Evolutionary conservation across 2,888 invertebrate species (phyloP).

Genomic region (Calephelis perditalis): DNA sequence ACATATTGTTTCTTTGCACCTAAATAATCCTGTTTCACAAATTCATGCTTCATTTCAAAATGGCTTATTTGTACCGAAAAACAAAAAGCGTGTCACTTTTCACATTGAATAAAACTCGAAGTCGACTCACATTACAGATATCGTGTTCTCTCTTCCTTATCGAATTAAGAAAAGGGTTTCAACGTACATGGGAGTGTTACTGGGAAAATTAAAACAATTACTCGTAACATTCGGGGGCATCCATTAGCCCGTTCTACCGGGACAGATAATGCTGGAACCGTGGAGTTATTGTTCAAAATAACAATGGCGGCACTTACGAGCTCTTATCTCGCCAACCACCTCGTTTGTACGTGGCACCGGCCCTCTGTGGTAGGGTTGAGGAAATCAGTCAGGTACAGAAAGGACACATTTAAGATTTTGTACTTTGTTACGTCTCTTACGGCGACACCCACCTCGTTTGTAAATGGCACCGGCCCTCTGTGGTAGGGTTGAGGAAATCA

Average conservation of each 20-base stretch:
- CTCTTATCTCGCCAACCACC: conserved; percentile 62
- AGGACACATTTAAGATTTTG: not conserved
- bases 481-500: conserved; percentile 12
- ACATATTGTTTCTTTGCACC: too few species aligned
- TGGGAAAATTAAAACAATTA: conserved; percentile 60
- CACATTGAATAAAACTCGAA: not conserved
- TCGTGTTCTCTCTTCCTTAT: conserved; percentile 8
- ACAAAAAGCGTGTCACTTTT: not conserved
- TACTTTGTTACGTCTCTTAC: too few species aligned
- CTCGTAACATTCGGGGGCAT: conserved; percentile 44
- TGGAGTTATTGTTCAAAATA: conserved; percentile 57
- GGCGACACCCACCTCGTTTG: too few species aligned
- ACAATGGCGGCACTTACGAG: conserved; percentile 58
- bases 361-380: conserved; percentile 32
- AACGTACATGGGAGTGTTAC: conserved; percentile 14
- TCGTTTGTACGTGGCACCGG: conserved; percentile 47
- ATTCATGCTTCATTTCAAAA: not conserved
- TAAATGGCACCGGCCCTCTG: conserved; percentile 31
- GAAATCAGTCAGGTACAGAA: not conserved
- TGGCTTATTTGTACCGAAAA: not conserved
- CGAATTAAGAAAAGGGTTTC: conserved; percentile 9
- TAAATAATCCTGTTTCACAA: too few species aligned
- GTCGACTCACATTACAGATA: conserved; percentile 7
- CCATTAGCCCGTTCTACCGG: conserved; percentile 53
- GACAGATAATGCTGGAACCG: conserved; percentile 54